Evolutionary conservation across 2,888 invertebrate species (phyloP), one percentile per base, ranked within the genome.

Genomic region (Epinotia brunnichana): DNA sequence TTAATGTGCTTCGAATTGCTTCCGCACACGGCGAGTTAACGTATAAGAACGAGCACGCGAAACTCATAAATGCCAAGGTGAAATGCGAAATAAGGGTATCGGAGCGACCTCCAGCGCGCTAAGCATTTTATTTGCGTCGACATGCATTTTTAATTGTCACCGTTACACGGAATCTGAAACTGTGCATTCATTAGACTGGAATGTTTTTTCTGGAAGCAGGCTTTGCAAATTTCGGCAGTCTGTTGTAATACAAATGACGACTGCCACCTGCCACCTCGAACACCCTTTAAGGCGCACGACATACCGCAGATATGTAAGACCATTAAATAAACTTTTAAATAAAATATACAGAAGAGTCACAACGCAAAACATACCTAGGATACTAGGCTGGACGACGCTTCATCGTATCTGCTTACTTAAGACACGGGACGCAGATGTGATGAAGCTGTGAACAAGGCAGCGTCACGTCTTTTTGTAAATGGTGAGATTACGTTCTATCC

Each of bases 71-170:
- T 4, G 13, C 41, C 11, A 44, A 44, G 44, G 3, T 15, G 15
- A 48, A n/a, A 13, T 5, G 48, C 48, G 13, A 48, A 48, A 48
- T n/a, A 13, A 7, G n/a, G 7, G 4, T 48, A 4, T 48, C n/a
- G 4, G 4, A n/a, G 15, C 7, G 48, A 48, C 48, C 48, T 13
- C 29, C 51, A 68, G 69, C 60, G 39, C n/a, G 24, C 24, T n/a
- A 53, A 64, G 64, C 51, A 56, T 69, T 19, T 21, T 19, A 29
- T 53, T 41, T 61, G 61, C 51, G 29, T 59, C 60, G 51, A 17
- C 61, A 10, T 69, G 53, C 69, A 69, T 61, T 69, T 61, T 61
- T 41, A 53, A 61, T 61, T 53, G 24, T 17, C 13, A 2, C 53
- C 19, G 59, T 60, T 68, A 48, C 11, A 41, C 7, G 19, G 11